Conservation (phyloP, 1,140 invertebrate genomes). For the Ganaspis sp. region DNA sequence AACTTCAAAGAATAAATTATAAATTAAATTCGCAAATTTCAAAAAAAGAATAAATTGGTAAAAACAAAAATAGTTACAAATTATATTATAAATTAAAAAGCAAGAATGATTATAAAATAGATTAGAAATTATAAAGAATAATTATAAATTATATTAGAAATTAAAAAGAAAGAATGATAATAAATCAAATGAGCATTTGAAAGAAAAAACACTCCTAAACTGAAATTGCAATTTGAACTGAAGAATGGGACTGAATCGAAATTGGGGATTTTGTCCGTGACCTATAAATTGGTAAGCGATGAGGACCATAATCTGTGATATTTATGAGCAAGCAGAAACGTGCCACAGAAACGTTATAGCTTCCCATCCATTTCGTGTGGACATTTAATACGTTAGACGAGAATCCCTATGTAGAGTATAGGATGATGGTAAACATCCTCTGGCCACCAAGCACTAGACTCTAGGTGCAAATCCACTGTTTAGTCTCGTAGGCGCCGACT, state of each 20-base stretch:
- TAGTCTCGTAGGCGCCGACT: slow-evolving; percentile 24
- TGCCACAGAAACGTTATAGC: not conserved
- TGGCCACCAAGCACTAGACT: slow-evolving; percentile 1
- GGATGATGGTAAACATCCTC: not conserved
- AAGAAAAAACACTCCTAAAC: not conserved
- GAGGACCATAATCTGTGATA: not conserved
- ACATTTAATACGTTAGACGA: not conserved
- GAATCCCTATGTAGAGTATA: not conserved
- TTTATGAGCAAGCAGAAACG: not conserved
- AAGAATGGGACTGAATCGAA: not conserved
- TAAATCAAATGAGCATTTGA: no score
- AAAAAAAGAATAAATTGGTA: no score
- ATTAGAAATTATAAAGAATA: no score
- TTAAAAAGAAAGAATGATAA: no score
- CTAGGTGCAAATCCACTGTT: slow-evolving; percentile 18
- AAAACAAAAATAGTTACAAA: no score
- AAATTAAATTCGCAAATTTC: no score
- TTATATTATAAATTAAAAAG: no score
- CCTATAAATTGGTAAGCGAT: not conserved
- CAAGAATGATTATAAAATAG: no score
- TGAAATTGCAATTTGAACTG: not conserved
- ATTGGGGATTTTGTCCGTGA: not conserved
- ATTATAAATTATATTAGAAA: no score
- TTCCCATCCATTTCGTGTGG: not conserved
- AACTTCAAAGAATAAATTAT: no score